Percentiles rank a stretch among this genome's conserved stretches.
These are phyloP conservation scores for Bombus consobrinus DNA, from an alignment of 1,140 invertebrate species.

Conservation along the genomic window DNA sequence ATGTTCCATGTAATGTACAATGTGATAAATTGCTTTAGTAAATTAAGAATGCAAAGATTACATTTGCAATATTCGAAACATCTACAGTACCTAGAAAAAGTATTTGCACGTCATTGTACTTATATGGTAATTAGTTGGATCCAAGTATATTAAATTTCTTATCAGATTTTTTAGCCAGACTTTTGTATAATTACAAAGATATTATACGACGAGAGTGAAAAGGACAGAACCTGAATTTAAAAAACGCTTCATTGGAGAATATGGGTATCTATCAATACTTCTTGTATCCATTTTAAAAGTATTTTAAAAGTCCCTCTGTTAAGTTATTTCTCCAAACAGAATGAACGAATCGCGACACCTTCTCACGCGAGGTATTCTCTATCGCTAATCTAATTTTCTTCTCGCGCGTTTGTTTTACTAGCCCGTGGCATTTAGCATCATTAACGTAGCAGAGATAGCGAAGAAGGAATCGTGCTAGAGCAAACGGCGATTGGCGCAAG, in stretches of 20 bases:
- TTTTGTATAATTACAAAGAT: too few species aligned
- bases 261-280: too few species aligned
- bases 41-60: neutral
- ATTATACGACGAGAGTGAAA: neutral
- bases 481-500: neutral
- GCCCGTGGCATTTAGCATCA: neutral
- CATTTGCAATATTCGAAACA: neutral
- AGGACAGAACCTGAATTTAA: neutral
- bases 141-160: neutral
- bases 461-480: neutral
- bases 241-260: too few species aligned
- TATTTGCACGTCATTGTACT: too few species aligned
- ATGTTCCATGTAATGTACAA: neutral
- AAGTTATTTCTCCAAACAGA: neutral
- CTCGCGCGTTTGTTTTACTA: neutral
- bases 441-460: constrained; percentile 5
- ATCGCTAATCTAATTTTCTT: neutral
- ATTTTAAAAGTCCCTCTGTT: neutral
- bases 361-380: neutral
- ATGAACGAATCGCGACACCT: too few species aligned
- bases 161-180: neutral
- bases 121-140: neutral
- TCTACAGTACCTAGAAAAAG: neutral
- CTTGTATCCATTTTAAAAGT: neutral
- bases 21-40: too few species aligned